Evolutionary conservation across 2,113 vertebrate genomes (phyloP), one percentile per base, ranked within the genome.

Genomic region (Atractosteus spatula): DNA sequence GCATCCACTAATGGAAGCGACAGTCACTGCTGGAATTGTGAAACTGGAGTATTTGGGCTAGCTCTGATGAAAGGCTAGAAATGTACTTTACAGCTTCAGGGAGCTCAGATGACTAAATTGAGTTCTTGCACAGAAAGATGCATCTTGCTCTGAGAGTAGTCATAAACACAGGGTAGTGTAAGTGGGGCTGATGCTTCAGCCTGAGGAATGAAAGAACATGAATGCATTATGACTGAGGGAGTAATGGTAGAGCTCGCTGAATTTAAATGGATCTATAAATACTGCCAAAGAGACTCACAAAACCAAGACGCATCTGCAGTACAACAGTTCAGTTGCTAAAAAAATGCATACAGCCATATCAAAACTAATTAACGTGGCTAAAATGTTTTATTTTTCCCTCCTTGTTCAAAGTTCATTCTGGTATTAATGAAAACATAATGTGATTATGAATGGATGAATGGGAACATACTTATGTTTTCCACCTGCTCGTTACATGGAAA

Each of bases 401-500:
- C 61, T 41, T 41, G 16, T 44, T 7, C 61, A 74, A 77, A 47
- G 73, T 73, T 74, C 44, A 75, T 55, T 66, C 79, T 78, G 74
- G 74, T 80, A 80, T 82, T 79, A 81, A 80, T 76, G 62, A 72
- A 84, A 85, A 83, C 76, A 80, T 79, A 83, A 80, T 86, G 82
- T 79, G 61, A 83, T 55, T 62, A 55, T 71, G 78, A 85, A 82
- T 66, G 75, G 80, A 84, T 77, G 80, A 80, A 83, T 65, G n/a
- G 42, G 74, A 73, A 17, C 69, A 44, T 70, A 61, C 71, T 75
- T 63, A 77, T 81, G 84, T 84, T 90, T 82, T 77, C 78, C 78
- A 84, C 70, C 77, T 78, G 79, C 79, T 84, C 82, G 77, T 82
- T 84, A 84, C 29, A 83, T 79, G 75, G 76, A 83, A 81, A 87